These are phyloP conservation scores for Aspidiotus rigidus DNA, from an alignment of 2,888 invertebrate genomes.

Conservation along the genomic window DNA sequence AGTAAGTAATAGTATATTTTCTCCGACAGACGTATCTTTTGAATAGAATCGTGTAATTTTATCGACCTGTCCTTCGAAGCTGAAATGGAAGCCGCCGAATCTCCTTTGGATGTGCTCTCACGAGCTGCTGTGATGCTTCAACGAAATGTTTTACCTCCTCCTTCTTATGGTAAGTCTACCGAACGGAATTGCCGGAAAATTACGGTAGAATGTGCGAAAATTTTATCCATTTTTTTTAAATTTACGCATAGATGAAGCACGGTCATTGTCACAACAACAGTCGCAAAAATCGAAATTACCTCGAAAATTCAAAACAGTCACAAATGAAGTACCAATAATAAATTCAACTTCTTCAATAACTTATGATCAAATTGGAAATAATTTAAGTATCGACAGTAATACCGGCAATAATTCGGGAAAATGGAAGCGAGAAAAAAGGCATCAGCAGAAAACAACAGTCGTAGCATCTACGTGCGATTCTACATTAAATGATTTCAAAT, in stretches of 20 bases:
- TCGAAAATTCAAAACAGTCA: slow-evolving; percentile 1
- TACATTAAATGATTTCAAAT: slow-evolving; percentile 18
- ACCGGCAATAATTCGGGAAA: slow-evolving; percentile 18
- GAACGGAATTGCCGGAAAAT: too few relatives aligned
- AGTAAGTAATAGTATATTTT: too few relatives aligned
- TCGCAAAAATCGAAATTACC: slow-evolving; percentile 14
- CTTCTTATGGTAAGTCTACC: slow-evolving; percentile 19
- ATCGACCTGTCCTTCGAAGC: too few relatives aligned
- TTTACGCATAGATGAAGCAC: slow-evolving; percentile 19
- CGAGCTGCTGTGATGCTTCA: slow-evolving; percentile 84
- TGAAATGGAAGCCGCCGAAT: slow-evolving; percentile 47
- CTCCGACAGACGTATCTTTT: too few relatives aligned
- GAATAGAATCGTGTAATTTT: too few relatives aligned
- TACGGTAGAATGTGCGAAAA: background rate
- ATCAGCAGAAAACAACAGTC: slow-evolving; percentile 15
- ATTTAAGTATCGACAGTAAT: background rate
- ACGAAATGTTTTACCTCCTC: slow-evolving; percentile 38
- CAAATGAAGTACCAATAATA: slow-evolving; percentile 6
- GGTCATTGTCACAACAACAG: slow-evolving; percentile 24
- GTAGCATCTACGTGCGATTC: slow-evolving; percentile 19
- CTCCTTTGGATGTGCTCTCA: slow-evolving; percentile 75
- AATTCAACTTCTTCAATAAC: background rate
- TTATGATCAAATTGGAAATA: slow-evolving; percentile 8
- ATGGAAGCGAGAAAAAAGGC: slow-evolving; percentile 27
- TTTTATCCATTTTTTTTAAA: background rate